Evolutionary conservation across 2,113 vertebrate species (phyloP), one percentile per base, ranked within the genome.

Genomic region (Tachysurus vachellii): DNA sequence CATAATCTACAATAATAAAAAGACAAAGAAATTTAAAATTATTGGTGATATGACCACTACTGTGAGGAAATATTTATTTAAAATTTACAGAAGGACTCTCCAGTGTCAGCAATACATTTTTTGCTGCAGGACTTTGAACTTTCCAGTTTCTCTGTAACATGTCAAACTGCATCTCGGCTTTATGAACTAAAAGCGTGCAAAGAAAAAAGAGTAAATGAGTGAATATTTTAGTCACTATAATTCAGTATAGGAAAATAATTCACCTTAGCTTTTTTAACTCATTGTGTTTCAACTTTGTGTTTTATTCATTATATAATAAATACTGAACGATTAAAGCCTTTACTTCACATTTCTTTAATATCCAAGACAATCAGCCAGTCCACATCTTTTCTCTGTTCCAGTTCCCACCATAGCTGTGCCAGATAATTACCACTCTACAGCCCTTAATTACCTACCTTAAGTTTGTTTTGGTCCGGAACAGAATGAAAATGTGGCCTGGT

Each of bases 381-480:
- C 50, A 68, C 71, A 68, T 36, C 70, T 79, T 83, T 50, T 28
- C 62, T 83, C 70, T 82, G 80, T 53, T 77, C 80, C n/a, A 64
- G 57, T 31, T 64, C 71, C 57, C 59, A 77, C 26, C 82, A 68
- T 57, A 66, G 21, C 47, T 42, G 14, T 31, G 64, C 31, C 80
- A 75, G 28, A n/a, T 87, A 87, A 75, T 68, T 79, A 56, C 81
- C 23, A 66, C 42, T 77, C 68, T 77, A 31, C 47, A 79, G 71
- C 70, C 80, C 17, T 82, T 83, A 83, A 76, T 83, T 83, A 77
- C 5, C 57, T 5, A 36, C 3, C 59, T 56, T 56, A 79, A 44
- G n/a, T 77, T 77, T 87, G 81, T 75, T 83, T 61, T 77, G 42
- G 64, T 82, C 64, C 59, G 75, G 86, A 87, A 68, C 59, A 68